Evolutionary conservation across 1,140 invertebrate genomes (phyloP), one percentile per base, ranked within the genome.

Genomic region (Linepithema humile): DNA sequence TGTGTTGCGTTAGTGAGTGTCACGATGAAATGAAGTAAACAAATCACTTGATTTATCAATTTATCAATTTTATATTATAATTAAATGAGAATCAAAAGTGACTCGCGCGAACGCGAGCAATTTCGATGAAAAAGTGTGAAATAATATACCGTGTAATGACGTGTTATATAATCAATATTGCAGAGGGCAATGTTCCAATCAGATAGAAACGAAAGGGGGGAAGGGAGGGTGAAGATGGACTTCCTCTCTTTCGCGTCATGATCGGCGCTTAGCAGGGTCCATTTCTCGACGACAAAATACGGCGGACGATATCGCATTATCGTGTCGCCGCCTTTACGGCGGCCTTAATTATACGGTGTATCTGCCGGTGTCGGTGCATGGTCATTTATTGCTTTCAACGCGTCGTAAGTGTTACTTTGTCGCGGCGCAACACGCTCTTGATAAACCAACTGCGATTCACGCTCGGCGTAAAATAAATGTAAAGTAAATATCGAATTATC

Each of bases 271-370:
- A 78, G 77, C 85, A 86, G 70, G n/a, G 3, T 17, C 77, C 86
- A 75, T 89, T 88, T 80, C 64, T 88, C 62, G 3, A 10, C 62
- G 69, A 53, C 65, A 86, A 91, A 90, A 91, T 91, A 89, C 82
- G 86, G 87, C 67, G 55, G 35, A 55, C 84, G 90, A 91, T 90
- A 90, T 72, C 64, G 78, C 74, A 90, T 90, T 91, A 90, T 91
- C 90, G 48, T 88, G 88, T 89, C 83, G 70, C 69, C 72, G 89
- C 86, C 83, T 86, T 85, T 91, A 87, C 67, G n/a, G 84, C 70
- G 74, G 78, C 83, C 74, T 91, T 91, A 90, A 91, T 91, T 91
- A 91, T 91, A 83, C 86, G 65, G 48, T 80, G 64, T 87, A 87
- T 88, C 86, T 86, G 3, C 23, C 65, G 10, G n/a, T 20, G 55